Percentiles rank a stretch among this genome's conserved stretches.
phyloP scores from a whole-genome alignment of 2,113 vertebrate genomes.

The Pluvianellus socialis region DNA sequence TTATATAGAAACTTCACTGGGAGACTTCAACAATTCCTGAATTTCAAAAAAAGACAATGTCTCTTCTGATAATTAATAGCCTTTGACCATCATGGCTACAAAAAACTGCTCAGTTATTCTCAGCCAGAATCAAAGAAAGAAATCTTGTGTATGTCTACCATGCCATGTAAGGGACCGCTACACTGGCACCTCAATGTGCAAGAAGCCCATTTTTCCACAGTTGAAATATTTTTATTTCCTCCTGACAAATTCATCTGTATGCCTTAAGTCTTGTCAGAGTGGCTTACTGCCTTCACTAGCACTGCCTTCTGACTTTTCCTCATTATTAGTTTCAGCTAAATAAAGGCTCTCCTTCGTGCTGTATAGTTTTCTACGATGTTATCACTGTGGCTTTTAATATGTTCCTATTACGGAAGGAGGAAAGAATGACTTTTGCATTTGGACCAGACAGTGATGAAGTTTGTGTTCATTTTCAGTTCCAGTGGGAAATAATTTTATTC shows the following conservation, averaged over 20 bases:
- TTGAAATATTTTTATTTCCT: not conserved
- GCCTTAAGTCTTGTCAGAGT: not conserved
- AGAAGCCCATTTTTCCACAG: not conserved
- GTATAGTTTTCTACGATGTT: not conserved
- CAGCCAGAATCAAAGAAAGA: not conserved
- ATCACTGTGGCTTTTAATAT: not conserved
- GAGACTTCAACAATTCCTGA: not conserved
- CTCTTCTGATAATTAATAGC: not conserved
- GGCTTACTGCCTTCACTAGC: not conserved
- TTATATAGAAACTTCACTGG: not conserved
- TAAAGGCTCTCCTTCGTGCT: not conserved
- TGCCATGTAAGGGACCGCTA: not conserved
- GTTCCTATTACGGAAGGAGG: not conserved
- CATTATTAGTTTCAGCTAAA: not conserved
- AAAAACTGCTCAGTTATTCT: not conserved
- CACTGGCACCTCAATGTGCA: not conserved
- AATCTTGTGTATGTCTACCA: no score
- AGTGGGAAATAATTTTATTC: not conserved
- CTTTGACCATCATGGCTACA: not conserved
- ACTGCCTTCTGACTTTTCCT: not conserved
- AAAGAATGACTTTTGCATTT: not conserved
- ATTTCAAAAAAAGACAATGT: fast-evolving
- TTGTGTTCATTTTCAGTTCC: not conserved
- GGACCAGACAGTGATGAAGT: not conserved
- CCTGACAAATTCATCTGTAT: not conserved